Evolutionary conservation across 2,113 vertebrate species (phyloP).

Genomic region (Apodemus sylvaticus): DNA sequence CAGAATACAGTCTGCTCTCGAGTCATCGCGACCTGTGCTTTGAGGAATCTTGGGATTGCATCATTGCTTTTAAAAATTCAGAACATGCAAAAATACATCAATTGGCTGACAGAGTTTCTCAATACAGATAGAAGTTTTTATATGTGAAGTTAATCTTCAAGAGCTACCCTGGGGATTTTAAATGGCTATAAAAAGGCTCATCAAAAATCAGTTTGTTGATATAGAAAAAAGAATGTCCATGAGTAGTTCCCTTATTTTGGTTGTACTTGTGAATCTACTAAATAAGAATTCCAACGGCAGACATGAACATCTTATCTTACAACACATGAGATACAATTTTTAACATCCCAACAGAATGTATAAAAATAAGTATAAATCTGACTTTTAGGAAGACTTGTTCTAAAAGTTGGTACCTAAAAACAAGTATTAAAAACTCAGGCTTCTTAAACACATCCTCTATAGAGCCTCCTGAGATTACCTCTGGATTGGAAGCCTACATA

Average conservation of each 20-base stretch:
- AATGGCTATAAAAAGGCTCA: not conserved
- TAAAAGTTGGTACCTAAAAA: slow-evolving; percentile 31
- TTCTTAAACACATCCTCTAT: not conserved
- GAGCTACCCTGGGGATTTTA: not conserved
- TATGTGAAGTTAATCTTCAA: not conserved
- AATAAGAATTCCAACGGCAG: slow-evolving; percentile 52
- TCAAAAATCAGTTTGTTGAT: not conserved
- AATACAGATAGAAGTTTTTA: slow-evolving; percentile 5
- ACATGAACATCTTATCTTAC: slow-evolving; percentile 2
- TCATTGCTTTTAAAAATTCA: slow-evolving; percentile 16
- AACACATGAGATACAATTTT: slow-evolving; percentile 18
- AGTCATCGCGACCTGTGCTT: slow-evolving; percentile 92
- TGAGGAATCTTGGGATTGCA: slow-evolving; percentile 27
- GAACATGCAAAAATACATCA: slow-evolving; percentile 25
- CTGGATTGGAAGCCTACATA: slow-evolving; percentile 73
- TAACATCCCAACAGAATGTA: not conserved
- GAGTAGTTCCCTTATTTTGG: slow-evolving; percentile 21
- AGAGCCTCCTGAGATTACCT: slow-evolving; percentile 23
- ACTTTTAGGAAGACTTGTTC: slow-evolving; percentile 5
- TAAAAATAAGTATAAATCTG: not conserved
- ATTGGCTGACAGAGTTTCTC: not conserved
- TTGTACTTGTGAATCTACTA: slow-evolving; percentile 11
- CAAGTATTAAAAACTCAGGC: slow-evolving; percentile 16
- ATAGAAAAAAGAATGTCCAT: not conserved
- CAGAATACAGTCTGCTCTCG: slow-evolving; percentile 94